Conservation (phyloP, 2,888 invertebrate genomes). For the Pseudococcus viburni region DNA sequence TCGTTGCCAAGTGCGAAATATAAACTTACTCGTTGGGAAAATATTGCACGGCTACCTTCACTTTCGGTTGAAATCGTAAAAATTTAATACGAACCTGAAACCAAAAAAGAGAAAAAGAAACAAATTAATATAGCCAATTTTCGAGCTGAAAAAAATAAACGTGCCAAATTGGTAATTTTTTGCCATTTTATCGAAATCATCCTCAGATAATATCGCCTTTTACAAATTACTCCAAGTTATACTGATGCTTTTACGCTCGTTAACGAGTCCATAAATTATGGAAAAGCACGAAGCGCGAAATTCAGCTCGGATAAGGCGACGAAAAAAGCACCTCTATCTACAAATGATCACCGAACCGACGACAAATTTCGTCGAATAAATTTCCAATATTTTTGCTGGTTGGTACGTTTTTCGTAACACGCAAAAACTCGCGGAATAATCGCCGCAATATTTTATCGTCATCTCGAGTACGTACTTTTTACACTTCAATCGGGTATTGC, state of each 20-base stretch:
- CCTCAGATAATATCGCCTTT: constrained; percentile 32
- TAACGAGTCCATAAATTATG: constrained; percentile 45
- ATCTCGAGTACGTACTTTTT: constrained; percentile 18
- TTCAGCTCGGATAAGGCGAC: constrained; percentile 9
- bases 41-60: not conserved
- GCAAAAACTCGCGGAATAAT: not conserved
- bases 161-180: constrained; percentile 47
- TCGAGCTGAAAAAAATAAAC: not conserved
- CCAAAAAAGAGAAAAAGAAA: not conserved
- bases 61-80: not conserved
- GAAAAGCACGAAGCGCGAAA: constrained; percentile 43
- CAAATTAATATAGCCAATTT: constrained; percentile 34
- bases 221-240: constrained; percentile 42
- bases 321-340: constrained; percentile 26
- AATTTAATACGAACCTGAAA: constrained; percentile 26
- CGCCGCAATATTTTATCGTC: constrained; percentile 22
- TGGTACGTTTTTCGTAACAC: constrained; percentile 9
- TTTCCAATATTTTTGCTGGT: constrained; percentile 18
- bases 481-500: not conserved
- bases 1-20: constrained; percentile 10
- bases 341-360: constrained; percentile 41
- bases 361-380: constrained; percentile 47
- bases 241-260: constrained; percentile 40
- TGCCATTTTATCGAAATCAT: constrained; percentile 42
- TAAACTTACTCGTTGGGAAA: not conserved